Conservation (phyloP, 2,113 vertebrate species). For the Talpa occidentalis region DNA sequence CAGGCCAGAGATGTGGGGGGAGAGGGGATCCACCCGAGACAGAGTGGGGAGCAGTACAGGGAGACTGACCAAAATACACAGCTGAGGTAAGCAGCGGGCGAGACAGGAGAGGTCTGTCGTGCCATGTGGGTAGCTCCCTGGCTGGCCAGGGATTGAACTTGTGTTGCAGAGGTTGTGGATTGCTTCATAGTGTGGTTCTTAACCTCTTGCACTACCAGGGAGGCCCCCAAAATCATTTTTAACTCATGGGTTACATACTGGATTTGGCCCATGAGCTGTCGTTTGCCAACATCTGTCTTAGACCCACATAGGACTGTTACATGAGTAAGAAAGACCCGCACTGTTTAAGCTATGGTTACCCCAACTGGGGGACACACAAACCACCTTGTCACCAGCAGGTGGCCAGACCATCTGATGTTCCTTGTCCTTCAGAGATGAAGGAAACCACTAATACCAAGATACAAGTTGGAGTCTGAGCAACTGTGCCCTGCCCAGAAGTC, state of each 20-base stretch:
- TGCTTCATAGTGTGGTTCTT: too few relatives aligned
- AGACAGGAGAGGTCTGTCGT: too few relatives aligned
- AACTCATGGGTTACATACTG: neutral
- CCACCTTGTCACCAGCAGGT: neutral
- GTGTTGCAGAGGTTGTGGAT: too few relatives aligned
- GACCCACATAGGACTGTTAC: neutral
- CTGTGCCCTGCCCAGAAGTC: neutral
- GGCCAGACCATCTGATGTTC: neutral
- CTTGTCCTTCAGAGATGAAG: neutral
- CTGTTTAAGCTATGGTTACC: neutral
- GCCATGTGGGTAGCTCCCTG: too few relatives aligned
- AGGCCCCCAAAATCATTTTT: neutral
- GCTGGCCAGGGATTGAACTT: too few relatives aligned
- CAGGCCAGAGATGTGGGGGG: too few relatives aligned
- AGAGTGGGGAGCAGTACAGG: too few relatives aligned
- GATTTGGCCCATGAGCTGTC: neutral
- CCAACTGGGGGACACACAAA: neutral
- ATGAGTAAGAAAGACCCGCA: neutral
- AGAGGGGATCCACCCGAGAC: too few relatives aligned
- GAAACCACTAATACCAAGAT: neutral
- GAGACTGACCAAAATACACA: too few relatives aligned
- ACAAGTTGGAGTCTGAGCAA: neutral
- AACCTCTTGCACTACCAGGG: too few relatives aligned
- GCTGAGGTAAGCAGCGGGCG: too few relatives aligned
- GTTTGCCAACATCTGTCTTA: neutral